phyloP scores from a whole-genome alignment of 2,113 vertebrate species.

The Elanus axillaris region DNA sequence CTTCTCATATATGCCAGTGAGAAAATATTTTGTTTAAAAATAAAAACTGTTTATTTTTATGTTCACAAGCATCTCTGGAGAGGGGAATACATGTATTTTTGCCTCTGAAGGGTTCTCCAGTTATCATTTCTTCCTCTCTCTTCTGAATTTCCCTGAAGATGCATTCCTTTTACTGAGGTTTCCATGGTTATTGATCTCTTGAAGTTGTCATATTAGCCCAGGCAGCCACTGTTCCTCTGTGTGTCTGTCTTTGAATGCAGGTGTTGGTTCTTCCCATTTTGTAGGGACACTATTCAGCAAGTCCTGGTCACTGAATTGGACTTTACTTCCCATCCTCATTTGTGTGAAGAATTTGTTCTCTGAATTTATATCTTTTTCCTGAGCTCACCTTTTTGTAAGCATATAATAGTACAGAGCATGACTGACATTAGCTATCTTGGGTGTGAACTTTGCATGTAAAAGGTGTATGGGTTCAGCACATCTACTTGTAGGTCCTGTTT shows the following conservation, averaged over 20 bases:
- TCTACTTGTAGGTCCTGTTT: background rate
- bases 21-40: background rate
- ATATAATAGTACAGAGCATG: background rate
- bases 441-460: background rate
- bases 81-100: background rate
- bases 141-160: background rate
- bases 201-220: background rate
- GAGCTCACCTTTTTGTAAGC: background rate
- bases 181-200: background rate
- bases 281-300: background rate
- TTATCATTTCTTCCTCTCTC: background rate
- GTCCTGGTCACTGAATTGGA: background rate
- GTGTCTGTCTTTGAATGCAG: background rate
- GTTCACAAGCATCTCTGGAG: background rate
- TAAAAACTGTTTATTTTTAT: background rate
- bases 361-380: background rate
- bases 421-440: background rate
- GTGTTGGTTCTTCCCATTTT: background rate
- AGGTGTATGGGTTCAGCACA: background rate
- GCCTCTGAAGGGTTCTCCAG: background rate
- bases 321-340: background rate
- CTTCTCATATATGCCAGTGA: background rate
- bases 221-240: background rate
- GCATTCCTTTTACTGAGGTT: background rate
- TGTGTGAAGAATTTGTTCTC: background rate